phyloP scores from a whole-genome alignment of 2,888 invertebrate genomes.

The Harpagoxenus sublaevis region DNA sequence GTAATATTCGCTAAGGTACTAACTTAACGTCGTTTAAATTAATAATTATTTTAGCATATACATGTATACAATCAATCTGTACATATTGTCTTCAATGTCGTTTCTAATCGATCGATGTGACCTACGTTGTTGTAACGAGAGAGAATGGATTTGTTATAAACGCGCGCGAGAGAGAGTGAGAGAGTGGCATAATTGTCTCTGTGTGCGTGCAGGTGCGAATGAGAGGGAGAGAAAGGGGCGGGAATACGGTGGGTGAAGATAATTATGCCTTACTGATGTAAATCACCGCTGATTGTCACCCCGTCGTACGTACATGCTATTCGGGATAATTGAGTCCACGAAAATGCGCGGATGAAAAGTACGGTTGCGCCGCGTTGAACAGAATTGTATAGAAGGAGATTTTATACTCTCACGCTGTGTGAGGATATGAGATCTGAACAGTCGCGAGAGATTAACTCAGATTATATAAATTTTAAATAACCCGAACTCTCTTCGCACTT shows the following conservation, averaged over 20 bases:
- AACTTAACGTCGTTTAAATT: slow-evolving; percentile 74
- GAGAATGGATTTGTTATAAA: slow-evolving; percentile 51
- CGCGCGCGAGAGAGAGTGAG: slow-evolving; percentile 51
- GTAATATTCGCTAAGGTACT: slow-evolving; percentile 71
- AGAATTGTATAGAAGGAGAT: neutral
- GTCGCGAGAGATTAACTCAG: neutral
- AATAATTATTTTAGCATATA: slow-evolving; percentile 74
- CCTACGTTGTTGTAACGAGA: slow-evolving; percentile 62
- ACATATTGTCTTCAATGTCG: slow-evolving; percentile 81
- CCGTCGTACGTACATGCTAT: neutral
- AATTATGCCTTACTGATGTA: slow-evolving; percentile 28
- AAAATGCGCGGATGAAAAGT: slow-evolving; percentile 1
- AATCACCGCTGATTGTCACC: slow-evolving; percentile 38
- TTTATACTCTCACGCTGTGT: neutral
- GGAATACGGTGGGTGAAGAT: slow-evolving; percentile 14
- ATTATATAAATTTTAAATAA: neutral
- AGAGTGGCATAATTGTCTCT: slow-evolving; percentile 40
- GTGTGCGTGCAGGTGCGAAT: slow-evolving; percentile 48
- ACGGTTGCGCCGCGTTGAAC: neutral
- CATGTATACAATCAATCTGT: slow-evolving; percentile 78
- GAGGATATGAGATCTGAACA: neutral
- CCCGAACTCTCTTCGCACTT: neutral
- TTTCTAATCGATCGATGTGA: slow-evolving; percentile 71
- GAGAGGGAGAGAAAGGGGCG: slow-evolving; percentile 57
- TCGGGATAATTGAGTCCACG: neutral